phyloP scores from a whole-genome alignment of 2,113 vertebrate genomes.

The Neodon shergylaensis region DNA sequence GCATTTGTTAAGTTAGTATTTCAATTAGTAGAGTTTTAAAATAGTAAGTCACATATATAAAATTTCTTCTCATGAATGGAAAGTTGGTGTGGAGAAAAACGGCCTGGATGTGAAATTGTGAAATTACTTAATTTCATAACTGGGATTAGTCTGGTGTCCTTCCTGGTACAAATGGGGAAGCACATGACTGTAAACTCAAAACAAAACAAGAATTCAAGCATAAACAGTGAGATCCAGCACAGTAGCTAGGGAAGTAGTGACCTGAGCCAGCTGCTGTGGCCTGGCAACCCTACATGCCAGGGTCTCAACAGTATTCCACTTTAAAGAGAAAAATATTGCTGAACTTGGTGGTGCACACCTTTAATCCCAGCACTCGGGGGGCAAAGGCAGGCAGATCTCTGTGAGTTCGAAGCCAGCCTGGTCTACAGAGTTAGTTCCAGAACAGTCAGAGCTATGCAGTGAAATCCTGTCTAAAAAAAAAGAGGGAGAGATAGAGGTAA shows the following conservation, averaged over 20 bases:
- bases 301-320: background rate
- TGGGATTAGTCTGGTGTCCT: background rate
- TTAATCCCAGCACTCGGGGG: background rate
- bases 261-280: background rate
- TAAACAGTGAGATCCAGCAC: rapidly evolving
- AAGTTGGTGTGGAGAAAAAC: background rate
- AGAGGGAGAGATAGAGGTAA: no score
- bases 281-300: background rate
- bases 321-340: background rate
- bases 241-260: background rate
- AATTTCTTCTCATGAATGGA: constrained; percentile 6
- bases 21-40: background rate
- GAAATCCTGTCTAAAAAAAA: background rate
- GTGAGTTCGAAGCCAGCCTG: background rate
- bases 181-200: background rate
- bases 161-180: background rate
- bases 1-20: background rate
- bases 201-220: background rate
- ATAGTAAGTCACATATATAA: background rate
- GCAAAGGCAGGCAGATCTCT: background rate
- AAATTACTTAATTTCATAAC: constrained; percentile 19
- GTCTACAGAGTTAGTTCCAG: background rate
- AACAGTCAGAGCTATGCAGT: background rate
- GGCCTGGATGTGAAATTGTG: background rate
- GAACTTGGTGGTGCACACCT: background rate